Evolutionary conservation across 1,140 invertebrate species (phyloP).

Genomic region (Brachionus sp.): DNA sequence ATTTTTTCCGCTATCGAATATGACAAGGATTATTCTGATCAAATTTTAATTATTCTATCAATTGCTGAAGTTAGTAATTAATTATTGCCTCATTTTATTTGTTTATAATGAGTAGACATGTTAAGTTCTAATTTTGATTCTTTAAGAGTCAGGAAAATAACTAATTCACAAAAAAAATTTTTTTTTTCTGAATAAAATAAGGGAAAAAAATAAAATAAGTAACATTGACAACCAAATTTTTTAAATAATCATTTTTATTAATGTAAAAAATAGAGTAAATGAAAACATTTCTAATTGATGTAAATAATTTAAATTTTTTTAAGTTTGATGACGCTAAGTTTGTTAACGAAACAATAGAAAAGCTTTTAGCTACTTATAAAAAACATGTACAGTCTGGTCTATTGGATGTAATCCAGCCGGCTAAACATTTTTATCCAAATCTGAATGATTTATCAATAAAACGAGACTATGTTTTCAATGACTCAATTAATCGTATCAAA

Average conservation of each 20-base stretch:
- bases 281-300: no score
- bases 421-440: slow-evolving; percentile 76
- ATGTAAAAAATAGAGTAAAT: no score
- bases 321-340: slow-evolving; percentile 57
- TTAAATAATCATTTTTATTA: no score
- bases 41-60: slow-evolving; percentile 85
- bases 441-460: slow-evolving; percentile 53
- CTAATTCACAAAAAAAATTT: no score
- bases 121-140: background rate
- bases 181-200: no score
- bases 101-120: background rate
- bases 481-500: slow-evolving; percentile 76
- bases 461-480: slow-evolving; percentile 72
- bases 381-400: slow-evolving; percentile 73
- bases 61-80: slow-evolving; percentile 52
- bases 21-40: slow-evolving; percentile 72
- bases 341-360: slow-evolving; percentile 54
- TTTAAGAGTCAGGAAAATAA: background rate
- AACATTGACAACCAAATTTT: slow-evolving; percentile 60
- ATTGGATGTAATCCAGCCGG: slow-evolving; percentile 82
- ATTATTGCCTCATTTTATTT: background rate
- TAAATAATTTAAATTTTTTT: no score
- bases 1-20: slow-evolving; percentile 74
- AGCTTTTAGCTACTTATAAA: slow-evolving; percentile 72
- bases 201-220: background rate